phyloP scores from a whole-genome alignment of 2,113 vertebrate species.

The Amphiprion percula region DNA sequence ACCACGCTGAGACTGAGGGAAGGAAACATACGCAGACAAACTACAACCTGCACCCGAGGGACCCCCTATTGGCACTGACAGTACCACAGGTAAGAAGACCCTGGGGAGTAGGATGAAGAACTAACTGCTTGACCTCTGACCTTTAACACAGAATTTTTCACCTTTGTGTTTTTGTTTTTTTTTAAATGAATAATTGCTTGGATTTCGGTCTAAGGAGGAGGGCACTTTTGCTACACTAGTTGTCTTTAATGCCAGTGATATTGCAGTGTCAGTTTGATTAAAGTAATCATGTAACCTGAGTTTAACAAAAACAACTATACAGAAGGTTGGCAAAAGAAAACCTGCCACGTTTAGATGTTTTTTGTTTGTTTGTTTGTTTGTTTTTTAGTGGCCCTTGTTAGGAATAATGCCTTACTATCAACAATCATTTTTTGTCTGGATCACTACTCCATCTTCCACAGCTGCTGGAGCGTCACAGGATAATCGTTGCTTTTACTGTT shows the following conservation, averaged over 20 bases:
- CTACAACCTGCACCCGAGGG: conserved; percentile 46
- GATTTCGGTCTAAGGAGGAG: not conserved
- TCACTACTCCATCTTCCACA: not conserved
- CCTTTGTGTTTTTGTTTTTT: not conserved
- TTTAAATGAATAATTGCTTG: not conserved
- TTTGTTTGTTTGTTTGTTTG: not conserved
- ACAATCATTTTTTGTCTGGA: not conserved
- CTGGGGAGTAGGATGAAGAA: not conserved
- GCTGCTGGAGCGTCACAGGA: not conserved
- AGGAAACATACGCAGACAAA: conserved; percentile 68
- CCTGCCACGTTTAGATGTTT: not conserved
- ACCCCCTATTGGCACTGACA: conserved; percentile 30
- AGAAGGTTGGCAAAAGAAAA: not conserved
- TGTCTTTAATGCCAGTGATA: not conserved
- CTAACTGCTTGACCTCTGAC: conserved; percentile 64
- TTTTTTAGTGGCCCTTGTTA: not conserved
- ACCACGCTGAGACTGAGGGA: conserved; percentile 66
- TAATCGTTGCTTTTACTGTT: not conserved
- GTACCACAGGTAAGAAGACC: conserved; percentile 67
- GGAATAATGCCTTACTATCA: not conserved
- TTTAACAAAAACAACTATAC: not conserved
- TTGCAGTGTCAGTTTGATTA: not conserved
- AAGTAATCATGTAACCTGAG: not conserved
- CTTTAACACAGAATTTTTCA: conserved; percentile 22
- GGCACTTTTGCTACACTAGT: not conserved